Conservation (phyloP, 2,113 vertebrate species). For the Actenoides hombroni region DNA sequence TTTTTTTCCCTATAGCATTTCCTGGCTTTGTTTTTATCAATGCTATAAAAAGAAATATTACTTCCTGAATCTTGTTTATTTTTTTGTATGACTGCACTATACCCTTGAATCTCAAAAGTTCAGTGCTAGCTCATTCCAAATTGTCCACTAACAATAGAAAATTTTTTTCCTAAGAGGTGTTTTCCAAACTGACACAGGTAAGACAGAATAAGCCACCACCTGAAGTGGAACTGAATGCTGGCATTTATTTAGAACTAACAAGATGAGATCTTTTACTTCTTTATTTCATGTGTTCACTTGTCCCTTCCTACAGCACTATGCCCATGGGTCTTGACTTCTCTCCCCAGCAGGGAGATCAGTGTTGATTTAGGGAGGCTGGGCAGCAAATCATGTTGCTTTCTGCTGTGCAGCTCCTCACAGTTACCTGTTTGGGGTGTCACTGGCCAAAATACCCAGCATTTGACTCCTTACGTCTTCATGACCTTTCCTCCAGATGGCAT, state of each 20-base stretch:
- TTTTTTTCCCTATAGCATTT: not conserved
- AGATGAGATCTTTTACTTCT: not conserved
- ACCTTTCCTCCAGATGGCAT: not conserved
- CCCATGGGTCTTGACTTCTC: not conserved
- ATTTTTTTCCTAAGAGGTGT: not conserved
- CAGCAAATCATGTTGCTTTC: not conserved
- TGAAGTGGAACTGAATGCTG: not conserved
- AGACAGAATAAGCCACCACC: not conserved
- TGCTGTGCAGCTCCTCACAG: not conserved
- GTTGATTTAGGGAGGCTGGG: rapidly evolving
- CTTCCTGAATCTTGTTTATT: not conserved
- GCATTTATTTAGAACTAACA: not conserved
- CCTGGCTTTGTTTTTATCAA: not conserved
- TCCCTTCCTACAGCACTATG: not conserved
- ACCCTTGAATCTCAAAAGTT: not conserved
- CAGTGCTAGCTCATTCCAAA: not conserved
- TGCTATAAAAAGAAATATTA: not conserved
- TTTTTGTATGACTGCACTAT: not conserved
- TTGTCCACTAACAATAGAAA: not conserved
- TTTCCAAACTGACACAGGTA: not conserved
- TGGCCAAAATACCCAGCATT: not conserved
- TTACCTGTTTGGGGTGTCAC: not conserved
- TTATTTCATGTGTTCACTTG: rapidly evolving
- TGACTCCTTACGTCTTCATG: rapidly evolving
- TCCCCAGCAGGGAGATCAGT: not conserved